Percentiles rank a stretch among this genome's conserved stretches.
Conservation (phyloP, 2,113 vertebrate species). For the Gavialis gangeticus region DNA sequence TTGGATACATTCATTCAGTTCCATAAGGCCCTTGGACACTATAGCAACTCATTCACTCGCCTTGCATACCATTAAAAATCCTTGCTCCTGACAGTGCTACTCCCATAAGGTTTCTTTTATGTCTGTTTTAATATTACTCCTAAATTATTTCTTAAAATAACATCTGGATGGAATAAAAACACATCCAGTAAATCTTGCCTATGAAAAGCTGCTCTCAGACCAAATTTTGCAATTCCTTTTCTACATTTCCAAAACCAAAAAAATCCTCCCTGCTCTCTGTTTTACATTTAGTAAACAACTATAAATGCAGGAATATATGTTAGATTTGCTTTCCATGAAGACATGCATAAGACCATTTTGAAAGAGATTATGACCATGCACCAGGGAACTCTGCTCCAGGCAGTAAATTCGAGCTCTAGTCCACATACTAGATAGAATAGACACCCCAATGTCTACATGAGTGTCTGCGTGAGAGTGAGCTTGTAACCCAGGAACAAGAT, state of each 20-base stretch:
- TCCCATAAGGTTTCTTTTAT: constrained; percentile 68
- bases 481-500: background rate
- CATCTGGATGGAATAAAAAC: constrained; percentile 72
- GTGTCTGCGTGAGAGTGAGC: background rate
- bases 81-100: constrained; percentile 51
- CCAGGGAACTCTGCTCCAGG: background rate
- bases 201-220: constrained; percentile 42
- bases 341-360: background rate
- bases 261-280: background rate
- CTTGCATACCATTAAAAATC: constrained; percentile 34
- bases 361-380: background rate
- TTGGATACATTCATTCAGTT: constrained; percentile 34
- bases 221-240: constrained; percentile 33
- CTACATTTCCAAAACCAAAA: constrained; percentile 43
- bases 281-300: constrained; percentile 55
- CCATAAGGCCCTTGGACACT: constrained; percentile 33
- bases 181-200: constrained; percentile 58
- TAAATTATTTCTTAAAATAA: constrained; percentile 65
- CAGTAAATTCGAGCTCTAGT: background rate
- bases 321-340: background rate
- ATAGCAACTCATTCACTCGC: constrained; percentile 15
- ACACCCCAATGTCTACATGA: background rate
- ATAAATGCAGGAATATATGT: background rate
- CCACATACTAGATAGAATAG: background rate
- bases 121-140: constrained; percentile 51